These are phyloP conservation scores for Stenodema calcarata DNA, from an alignment of 2,888 invertebrate genomes.

Conservation along the genomic window DNA sequence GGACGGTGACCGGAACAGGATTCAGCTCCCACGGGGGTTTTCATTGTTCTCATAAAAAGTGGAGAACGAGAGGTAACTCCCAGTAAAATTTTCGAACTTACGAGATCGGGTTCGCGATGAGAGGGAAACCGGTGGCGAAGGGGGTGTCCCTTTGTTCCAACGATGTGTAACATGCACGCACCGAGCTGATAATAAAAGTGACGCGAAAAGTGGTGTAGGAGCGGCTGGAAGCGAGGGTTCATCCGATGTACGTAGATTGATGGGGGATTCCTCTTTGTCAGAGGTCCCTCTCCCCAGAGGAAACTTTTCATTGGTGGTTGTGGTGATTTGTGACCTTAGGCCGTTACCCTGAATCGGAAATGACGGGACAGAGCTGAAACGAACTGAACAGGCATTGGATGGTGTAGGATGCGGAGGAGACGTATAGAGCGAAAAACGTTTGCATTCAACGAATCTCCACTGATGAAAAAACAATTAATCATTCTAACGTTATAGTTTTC, in stretches of 20 bases:
- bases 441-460: too few relatives aligned
- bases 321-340: neutral
- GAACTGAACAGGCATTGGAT: neutral
- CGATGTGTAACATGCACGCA: neutral
- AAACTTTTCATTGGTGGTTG: neutral
- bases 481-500: too few relatives aligned
- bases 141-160: neutral
- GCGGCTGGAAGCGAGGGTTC: neutral
- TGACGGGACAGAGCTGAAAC: neutral
- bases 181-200: neutral
- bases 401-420: too few relatives aligned
- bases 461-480: too few relatives aligned
- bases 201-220: neutral
- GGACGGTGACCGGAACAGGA: neutral
- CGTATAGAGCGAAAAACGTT: too few relatives aligned
- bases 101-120: neutral
- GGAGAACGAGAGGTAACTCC: neutral
- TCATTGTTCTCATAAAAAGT: neutral
- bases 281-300: neutral
- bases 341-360: neutral
- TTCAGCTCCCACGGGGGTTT: neutral
- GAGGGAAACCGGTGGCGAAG: neutral
- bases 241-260: neutral
- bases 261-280: neutral
- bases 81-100: neutral